Evolutionary conservation across 1,140 invertebrate genomes (phyloP).

Genomic region (Phthorimaea operculella): DNA sequence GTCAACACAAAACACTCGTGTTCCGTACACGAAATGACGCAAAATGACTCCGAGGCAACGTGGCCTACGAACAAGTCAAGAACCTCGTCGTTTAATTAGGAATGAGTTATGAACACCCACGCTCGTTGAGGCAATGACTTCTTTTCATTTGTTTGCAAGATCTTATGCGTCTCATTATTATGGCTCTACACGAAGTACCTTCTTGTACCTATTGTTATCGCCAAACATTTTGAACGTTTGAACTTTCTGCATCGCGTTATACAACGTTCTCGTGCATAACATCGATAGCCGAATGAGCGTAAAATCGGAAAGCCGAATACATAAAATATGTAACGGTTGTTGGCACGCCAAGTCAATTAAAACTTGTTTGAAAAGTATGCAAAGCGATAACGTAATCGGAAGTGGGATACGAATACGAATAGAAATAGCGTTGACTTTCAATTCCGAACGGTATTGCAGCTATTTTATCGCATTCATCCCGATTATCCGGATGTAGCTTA

Average conservation of each 20-base stretch:
- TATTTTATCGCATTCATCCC: constrained; percentile 21
- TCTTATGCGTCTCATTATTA: constrained; percentile 18
- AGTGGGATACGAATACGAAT: background rate
- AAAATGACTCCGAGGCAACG: constrained; percentile 13
- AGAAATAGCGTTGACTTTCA: constrained; percentile 13
- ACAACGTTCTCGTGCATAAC: background rate
- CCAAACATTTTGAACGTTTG: background rate
- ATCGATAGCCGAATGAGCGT: background rate
- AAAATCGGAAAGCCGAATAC: background rate
- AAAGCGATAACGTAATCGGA: background rate
- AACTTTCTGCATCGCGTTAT: background rate
- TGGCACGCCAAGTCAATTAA: constrained; percentile 5
- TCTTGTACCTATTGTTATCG: background rate
- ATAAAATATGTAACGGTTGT: constrained; percentile 4
- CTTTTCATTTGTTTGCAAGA: constrained; percentile 36
- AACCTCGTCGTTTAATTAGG: constrained; percentile 56
- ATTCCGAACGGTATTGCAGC: constrained; percentile 25
- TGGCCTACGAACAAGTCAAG: constrained; percentile 32
- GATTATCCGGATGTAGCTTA: constrained; percentile 35
- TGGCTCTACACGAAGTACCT: background rate
- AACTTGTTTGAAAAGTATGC: constrained; percentile 1
- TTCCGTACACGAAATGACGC: constrained; percentile 18
- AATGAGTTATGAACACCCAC: constrained; percentile 56
- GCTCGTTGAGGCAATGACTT: constrained; percentile 40
- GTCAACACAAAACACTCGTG: constrained; percentile 14